Conservation (phyloP, 2,113 vertebrate genomes). For the Perca fluviatilis region DNA sequence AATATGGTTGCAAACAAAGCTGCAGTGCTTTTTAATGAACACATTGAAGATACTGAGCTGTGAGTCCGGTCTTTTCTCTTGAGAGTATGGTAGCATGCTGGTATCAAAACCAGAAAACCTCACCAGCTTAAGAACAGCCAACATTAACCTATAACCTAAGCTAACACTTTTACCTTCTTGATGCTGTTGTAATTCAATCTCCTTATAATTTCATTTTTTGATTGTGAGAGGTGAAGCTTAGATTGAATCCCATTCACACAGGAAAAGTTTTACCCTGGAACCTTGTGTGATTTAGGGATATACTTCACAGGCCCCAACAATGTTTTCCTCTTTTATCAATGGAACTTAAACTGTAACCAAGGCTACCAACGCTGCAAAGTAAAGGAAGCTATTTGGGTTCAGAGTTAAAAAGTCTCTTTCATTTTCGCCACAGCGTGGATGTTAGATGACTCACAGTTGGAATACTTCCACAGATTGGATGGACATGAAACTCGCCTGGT, state of each 20-base stretch:
- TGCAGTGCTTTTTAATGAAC: neutral
- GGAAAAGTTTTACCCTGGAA: neutral
- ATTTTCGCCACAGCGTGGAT: neutral
- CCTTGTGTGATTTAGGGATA: neutral
- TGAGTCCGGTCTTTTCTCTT: neutral
- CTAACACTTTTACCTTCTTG: neutral
- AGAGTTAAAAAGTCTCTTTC: neutral
- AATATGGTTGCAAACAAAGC: slow-evolving; percentile 34
- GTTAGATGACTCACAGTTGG: slow-evolving; percentile 1
- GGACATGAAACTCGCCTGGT: neutral
- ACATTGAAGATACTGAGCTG: neutral
- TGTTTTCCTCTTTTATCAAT: neutral
- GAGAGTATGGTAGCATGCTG: neutral
- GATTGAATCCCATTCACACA: neutral
- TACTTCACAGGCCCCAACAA: too few relatives aligned
- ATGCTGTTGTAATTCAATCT: neutral
- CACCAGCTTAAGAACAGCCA: neutral
- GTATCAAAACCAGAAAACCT: neutral
- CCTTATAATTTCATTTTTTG: too few relatives aligned
- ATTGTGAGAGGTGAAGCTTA: neutral
- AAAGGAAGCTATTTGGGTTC: neutral
- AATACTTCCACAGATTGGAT: slow-evolving; percentile 2
- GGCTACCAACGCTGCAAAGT: neutral
- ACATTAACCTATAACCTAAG: neutral
- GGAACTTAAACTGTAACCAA: neutral